Evolutionary conservation across 2,113 vertebrate genomes (phyloP), one percentile per base, ranked within the genome.

Genomic region (Pelobates fuscus): DNA sequence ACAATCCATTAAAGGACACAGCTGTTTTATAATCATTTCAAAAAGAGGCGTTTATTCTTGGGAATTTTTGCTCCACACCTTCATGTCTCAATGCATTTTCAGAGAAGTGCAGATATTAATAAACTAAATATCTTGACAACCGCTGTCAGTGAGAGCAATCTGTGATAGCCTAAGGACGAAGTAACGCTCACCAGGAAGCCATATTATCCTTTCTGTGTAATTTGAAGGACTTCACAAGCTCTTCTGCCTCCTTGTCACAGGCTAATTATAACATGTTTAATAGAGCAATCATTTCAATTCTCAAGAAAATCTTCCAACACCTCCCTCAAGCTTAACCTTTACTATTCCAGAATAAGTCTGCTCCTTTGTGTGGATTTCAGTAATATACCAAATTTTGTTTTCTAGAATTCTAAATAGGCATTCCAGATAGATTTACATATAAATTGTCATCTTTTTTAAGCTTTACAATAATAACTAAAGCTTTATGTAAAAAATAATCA

Each of bases 141-240:
- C 23, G 41, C 71, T 74, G 71, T 74, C 62, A 74, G 30, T 66
- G 52, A 74, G 32, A 66, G 71, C 71, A 74, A 74, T 74, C 71
- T 74, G 61, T 23, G 62, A 66, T 74, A 74, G 71, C 71, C 71
- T 44, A 29, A 58, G 62, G 71, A 66, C 12, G 24, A 10, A 44
- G 61, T 55, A 52, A 17, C 24, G 6, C 71, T 66, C 71, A 66
- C 30, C 71, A 25, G 71, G 71, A 74, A 66, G 62, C 62, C 62
- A 74, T 74, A 74, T 74, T 73, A 74, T 66, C 71, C 62, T 66
- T 66, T 74, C 37, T 49, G 66, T 57, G 62, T 74, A 66, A 74
- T 74, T 66, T 74, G 62, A 74, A 74, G 62, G 62, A 74, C 62
- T 66, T 58, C 54, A 57, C 71, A 58, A 65, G 62, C 65, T 74